Conservation (phyloP, 1,140 invertebrate genomes). For the Oedothorax gibbosus region DNA sequence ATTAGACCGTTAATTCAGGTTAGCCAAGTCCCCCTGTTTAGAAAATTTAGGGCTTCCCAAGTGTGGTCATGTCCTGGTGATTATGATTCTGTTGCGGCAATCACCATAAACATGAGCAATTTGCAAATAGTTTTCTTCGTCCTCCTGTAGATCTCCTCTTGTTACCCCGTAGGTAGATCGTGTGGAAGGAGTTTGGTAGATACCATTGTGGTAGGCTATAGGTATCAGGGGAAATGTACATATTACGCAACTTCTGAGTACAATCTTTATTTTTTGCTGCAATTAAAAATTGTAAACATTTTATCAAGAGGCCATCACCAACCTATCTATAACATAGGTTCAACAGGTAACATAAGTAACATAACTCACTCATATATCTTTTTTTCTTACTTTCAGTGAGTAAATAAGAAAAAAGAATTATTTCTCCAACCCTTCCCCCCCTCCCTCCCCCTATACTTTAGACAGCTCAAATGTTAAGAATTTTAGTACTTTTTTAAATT, state of each 20-base stretch:
- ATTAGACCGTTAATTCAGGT: constrained; percentile 20
- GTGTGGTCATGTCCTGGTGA: constrained; percentile 14
- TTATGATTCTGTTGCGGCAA: constrained; percentile 39
- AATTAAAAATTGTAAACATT: too few relatives aligned
- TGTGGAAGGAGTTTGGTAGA: constrained; percentile 43
- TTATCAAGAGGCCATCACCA: too few relatives aligned
- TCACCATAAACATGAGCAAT: constrained; percentile 60
- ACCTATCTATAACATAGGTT: too few relatives aligned
- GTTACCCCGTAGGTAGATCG: constrained; percentile 45
- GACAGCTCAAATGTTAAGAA: too few relatives aligned
- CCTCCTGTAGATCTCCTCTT: constrained; percentile 1
- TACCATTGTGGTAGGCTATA: background rate
- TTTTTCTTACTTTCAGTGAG: too few relatives aligned
- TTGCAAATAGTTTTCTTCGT: constrained; percentile 36
- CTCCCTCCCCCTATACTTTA: too few relatives aligned
- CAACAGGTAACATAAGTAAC: too few relatives aligned
- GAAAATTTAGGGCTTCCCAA: background rate
- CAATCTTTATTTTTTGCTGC: too few relatives aligned
- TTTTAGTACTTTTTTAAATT: too few relatives aligned
- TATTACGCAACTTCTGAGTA: background rate
- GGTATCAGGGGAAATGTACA: background rate
- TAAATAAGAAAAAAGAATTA: too few relatives aligned
- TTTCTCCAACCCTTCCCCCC: too few relatives aligned
- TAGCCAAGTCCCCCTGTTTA: constrained; percentile 27
- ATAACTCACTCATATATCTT: too few relatives aligned